phyloP scores from a whole-genome alignment of 1,140 invertebrate species.

The Drosophila azteca region DNA sequence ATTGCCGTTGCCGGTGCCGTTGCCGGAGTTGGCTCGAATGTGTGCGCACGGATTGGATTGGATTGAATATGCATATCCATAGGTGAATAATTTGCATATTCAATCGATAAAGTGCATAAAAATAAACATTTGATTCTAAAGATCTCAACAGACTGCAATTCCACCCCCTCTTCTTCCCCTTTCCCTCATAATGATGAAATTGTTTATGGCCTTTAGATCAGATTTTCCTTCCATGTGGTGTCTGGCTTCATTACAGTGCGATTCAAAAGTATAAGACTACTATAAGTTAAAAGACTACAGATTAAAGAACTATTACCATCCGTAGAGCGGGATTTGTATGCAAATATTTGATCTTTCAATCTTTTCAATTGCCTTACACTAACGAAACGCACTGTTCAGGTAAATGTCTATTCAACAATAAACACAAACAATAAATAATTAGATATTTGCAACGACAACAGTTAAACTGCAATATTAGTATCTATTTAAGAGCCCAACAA shows the following conservation, averaged over 20 bases:
- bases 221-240: not conserved
- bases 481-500: slow-evolving; percentile 19
- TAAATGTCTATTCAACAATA: not conserved
- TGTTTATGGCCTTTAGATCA: not conserved
- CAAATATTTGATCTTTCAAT: no score
- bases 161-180: no score
- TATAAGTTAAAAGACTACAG: no score
- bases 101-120: slow-evolving; percentile 40
- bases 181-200: not conserved
- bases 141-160: slow-evolving; percentile 9
- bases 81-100: slow-evolving; percentile 29
- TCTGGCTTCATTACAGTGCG: no score
- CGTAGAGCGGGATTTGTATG: no score
- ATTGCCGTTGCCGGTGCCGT: slow-evolving; percentile 38
- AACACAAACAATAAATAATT: slow-evolving; percentile 18
- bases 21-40: slow-evolving; percentile 34
- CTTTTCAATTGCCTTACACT: not conserved
- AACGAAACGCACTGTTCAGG: not conserved
- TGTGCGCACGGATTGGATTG: slow-evolving; percentile 15
- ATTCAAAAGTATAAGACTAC: no score
- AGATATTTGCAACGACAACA: slow-evolving; percentile 3
- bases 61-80: slow-evolving; percentile 32
- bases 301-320: no score
- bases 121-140: slow-evolving; percentile 19
- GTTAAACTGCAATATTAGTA: slow-evolving; percentile 33